Evolutionary conservation across 2,797 vertebrate species (phyloP).

Genomic region (Anguilla obscura): DNA sequence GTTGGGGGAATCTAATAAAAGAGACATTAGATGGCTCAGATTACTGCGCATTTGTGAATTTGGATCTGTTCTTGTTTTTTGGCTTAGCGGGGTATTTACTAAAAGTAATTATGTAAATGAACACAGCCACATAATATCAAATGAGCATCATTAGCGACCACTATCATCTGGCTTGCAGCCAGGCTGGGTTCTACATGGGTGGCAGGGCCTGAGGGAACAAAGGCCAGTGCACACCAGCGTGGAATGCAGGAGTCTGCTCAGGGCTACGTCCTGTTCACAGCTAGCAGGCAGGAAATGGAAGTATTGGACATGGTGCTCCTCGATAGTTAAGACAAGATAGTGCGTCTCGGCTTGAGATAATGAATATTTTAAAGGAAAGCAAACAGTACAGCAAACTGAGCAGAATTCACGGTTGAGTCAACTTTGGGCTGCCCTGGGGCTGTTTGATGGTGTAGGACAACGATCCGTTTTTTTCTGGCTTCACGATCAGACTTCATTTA

Average conservation of each 20-base stretch:
- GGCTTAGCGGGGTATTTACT: too few species aligned
- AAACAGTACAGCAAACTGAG: background rate
- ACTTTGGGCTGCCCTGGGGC: background rate
- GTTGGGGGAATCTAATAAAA: too few species aligned
- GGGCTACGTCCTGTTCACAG: background rate
- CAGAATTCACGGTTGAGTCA: background rate
- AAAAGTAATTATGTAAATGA: too few species aligned
- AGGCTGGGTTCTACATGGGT: background rate
- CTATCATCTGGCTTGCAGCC: background rate
- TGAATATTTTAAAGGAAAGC: background rate
- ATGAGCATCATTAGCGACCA: too few species aligned
- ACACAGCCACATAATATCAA: too few species aligned
- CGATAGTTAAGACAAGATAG: too few species aligned
- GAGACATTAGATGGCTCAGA: too few species aligned
- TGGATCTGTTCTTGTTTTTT: too few species aligned
- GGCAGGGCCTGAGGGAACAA: background rate
- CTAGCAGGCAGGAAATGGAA: too few species aligned
- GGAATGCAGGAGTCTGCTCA: too few species aligned
- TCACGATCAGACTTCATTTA: slow-evolving; percentile 1
- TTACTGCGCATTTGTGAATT: too few species aligned
- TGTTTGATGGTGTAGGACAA: slow-evolving; percentile 5
- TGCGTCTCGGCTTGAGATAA: background rate
- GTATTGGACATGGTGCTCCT: too few species aligned
- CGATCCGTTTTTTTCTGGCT: background rate
- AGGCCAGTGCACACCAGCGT: background rate